phyloP scores from a whole-genome alignment of 2,113 vertebrate species.

The Dipodomys merriami region DNA sequence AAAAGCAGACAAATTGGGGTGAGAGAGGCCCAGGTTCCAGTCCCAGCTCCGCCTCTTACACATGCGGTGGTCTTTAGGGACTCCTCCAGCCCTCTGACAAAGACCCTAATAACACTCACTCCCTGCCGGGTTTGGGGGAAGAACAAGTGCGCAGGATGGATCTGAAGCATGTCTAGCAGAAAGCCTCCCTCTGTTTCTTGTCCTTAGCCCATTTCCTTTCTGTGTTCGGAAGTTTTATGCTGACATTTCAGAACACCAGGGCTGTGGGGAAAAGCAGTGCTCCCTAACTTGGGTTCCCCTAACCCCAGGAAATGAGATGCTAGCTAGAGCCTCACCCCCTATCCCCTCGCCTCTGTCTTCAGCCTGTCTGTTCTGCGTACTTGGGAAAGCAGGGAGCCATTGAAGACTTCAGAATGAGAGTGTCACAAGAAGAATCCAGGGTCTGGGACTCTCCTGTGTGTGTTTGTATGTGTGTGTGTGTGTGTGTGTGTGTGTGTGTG shows the following conservation, averaged over 20 bases:
- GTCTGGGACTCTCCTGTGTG: background rate
- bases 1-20: background rate
- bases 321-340: background rate
- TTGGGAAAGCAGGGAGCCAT: background rate
- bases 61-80: too few species aligned
- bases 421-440: fast-evolving
- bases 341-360: background rate
- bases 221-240: background rate
- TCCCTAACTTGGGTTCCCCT: background rate
- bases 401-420: background rate
- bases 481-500: too few species aligned
- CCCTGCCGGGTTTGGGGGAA: background rate
- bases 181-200: background rate
- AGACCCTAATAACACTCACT: fast-evolving
- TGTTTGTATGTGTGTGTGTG: background rate
- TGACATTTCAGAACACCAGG: background rate
- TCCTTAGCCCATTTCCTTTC: background rate
- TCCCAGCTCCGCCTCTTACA: background rate
- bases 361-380: background rate
- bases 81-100: background rate
- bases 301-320: background rate
- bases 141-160: background rate
- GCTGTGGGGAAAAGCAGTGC: background rate
- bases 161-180: background rate
- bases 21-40: background rate